A percentile compares a stretch with the other conserved stretches of the same genome.
Conservation (phyloP, 2,888 invertebrate species). For the Apodemia hepburni region DNA sequence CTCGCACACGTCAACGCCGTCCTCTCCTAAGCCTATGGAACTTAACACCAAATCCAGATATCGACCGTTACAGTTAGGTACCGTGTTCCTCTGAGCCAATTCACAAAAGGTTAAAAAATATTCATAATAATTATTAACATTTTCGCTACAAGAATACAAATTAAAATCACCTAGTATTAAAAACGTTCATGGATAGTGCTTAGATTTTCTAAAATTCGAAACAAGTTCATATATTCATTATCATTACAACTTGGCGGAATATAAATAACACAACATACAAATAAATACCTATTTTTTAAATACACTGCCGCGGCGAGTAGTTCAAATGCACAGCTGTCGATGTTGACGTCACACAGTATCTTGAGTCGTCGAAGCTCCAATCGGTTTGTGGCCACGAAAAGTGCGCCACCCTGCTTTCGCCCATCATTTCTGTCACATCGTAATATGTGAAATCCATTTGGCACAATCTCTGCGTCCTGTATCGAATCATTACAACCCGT, state of each 20-base stretch:
- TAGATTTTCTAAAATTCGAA: constrained; percentile 29
- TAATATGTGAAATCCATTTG: no score
- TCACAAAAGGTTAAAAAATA: constrained; percentile 29
- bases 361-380: background rate
- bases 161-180: constrained; percentile 31
- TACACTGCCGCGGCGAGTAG: background rate
- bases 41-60: constrained; percentile 31
- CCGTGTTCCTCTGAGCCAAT: constrained; percentile 29
- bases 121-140: constrained; percentile 28
- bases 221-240: constrained; percentile 31
- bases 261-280: constrained; percentile 27
- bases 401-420: no score
- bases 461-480: no score
- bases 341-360: background rate
- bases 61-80: constrained; percentile 27
- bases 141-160: constrained; percentile 24
- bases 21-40: constrained; percentile 7
- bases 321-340: background rate
- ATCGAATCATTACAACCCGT: no score
- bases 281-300: constrained; percentile 7
- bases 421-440: background rate
- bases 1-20: constrained; percentile 21
- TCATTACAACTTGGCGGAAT: constrained; percentile 33
- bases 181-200: constrained; percentile 26
- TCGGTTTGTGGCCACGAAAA: background rate